These are phyloP conservation scores for Aldabrachelys gigantea DNA, from an alignment of 2,113 vertebrate species.

Conservation along the genomic window DNA sequence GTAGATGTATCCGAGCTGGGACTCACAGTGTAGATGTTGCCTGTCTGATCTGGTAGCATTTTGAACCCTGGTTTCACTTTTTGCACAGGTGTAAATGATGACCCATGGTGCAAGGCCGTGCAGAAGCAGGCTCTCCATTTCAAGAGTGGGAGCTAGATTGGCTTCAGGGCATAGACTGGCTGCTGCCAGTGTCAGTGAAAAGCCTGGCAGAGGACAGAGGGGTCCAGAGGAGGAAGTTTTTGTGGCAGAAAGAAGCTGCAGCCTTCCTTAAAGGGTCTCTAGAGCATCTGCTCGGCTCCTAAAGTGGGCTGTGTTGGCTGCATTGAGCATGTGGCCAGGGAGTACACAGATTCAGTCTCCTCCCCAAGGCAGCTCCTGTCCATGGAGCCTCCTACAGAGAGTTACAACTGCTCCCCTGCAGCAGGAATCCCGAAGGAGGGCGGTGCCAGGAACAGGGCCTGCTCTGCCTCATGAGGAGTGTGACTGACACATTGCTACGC, in stretches of 20 bases:
- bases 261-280: background rate
- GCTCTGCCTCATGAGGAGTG: background rate
- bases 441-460: background rate
- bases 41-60: background rate
- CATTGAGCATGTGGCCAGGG: accelerated
- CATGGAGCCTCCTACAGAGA: background rate
- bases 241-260: accelerated
- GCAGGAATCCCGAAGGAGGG: background rate
- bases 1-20: no score
- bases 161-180: no score
- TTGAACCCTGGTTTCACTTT: background rate
- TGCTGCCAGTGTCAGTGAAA: accelerated
- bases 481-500: background rate
- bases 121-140: accelerated
- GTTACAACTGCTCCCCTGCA: background rate
- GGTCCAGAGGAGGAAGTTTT: accelerated
- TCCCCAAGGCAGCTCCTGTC: background rate
- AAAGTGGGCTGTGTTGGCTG: accelerated
- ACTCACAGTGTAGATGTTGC: background rate
- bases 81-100: accelerated
- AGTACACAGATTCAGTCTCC: accelerated
- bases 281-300: background rate
- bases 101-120: accelerated
- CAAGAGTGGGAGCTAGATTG: no score
- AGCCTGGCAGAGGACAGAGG: accelerated